Conservation (phyloP, 2,888 invertebrate species). For the Meliscaeva auricollis region DNA sequence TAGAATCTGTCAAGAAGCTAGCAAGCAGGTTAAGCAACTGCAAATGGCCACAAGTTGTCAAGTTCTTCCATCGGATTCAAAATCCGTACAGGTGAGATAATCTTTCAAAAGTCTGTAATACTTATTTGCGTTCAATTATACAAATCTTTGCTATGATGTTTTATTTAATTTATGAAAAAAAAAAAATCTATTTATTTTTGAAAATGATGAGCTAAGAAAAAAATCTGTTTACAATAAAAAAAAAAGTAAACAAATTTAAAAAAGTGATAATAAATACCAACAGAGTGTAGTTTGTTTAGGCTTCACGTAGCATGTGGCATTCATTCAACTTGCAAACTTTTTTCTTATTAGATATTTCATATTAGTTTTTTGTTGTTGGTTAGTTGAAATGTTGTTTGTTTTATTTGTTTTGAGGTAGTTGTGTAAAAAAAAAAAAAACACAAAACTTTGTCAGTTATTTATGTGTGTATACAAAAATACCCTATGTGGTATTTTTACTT, state of each 20-base stretch:
- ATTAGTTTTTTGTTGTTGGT: neutral
- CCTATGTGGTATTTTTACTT: too few species aligned
- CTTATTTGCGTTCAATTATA: neutral
- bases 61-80: slow-evolving; percentile 88
- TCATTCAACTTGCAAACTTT: too few species aligned
- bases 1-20: slow-evolving; percentile 91
- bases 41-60: slow-evolving; percentile 83
- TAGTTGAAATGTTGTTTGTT: neutral
- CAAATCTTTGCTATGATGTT: neutral
- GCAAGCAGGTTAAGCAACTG: slow-evolving; percentile 89
- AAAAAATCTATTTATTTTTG: slow-evolving; percentile 9
- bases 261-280: neutral
- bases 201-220: slow-evolving; percentile 26
- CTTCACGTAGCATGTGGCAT: neutral
- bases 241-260: slow-evolving; percentile 6
- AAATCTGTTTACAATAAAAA: neutral
- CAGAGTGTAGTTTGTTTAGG: neutral
- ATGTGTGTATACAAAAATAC: too few species aligned
- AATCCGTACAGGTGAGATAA: slow-evolving; percentile 88
- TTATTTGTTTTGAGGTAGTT: neutral
- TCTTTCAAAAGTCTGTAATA: neutral
- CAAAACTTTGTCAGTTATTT: too few species aligned
- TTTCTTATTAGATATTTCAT: too few species aligned
- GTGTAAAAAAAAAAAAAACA: too few species aligned
- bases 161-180: neutral